Conservation (phyloP, 2,888 invertebrate genomes). For the Octonoba sinensis region DNA sequence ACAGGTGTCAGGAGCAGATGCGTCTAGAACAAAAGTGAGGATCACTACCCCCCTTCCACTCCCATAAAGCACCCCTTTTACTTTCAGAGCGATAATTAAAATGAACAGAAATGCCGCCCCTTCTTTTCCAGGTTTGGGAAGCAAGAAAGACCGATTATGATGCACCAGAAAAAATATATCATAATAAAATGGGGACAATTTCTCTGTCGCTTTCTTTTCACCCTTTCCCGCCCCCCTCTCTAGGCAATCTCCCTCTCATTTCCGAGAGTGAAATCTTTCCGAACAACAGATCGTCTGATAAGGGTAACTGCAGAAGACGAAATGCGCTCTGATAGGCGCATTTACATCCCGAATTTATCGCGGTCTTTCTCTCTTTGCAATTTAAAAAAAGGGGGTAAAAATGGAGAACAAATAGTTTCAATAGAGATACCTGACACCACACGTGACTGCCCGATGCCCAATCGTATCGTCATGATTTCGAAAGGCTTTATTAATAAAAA, state of each 20-base stretch:
- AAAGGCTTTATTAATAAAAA: conserved; percentile 55
- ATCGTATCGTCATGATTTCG: conserved; percentile 45
- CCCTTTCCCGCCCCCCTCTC: conserved; percentile 19
- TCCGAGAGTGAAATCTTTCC: conserved; percentile 45
- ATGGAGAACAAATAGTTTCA: conserved; percentile 41
- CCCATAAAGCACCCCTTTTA: conserved; percentile 58
- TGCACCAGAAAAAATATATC: conserved; percentile 48
- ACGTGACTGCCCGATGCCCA: conserved; percentile 48
- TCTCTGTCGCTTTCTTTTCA: conserved; percentile 52
- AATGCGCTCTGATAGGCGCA: not conserved
- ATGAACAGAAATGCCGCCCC: conserved; percentile 60
- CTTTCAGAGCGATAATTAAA: conserved; percentile 63
- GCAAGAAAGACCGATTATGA: conserved; percentile 44
- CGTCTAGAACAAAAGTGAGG: conserved; percentile 62
- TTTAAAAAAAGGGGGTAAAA: conserved; percentile 17
- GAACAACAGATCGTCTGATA: conserved; percentile 58
- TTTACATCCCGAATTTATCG: conserved; percentile 4
- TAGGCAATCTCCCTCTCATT: conserved; percentile 2
- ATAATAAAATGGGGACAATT: conserved; percentile 62
- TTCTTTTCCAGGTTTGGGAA: conserved; percentile 26
- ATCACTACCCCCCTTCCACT: conserved; percentile 24
- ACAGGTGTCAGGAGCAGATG: conserved; percentile 65
- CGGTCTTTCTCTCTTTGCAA: not conserved
- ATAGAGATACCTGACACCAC: conserved; percentile 59
- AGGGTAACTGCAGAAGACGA: conserved; percentile 15